These are phyloP conservation scores for Propithecus deckenii DNA, from an alignment of 2,797 vertebrate species.

Conservation along the genomic window DNA sequence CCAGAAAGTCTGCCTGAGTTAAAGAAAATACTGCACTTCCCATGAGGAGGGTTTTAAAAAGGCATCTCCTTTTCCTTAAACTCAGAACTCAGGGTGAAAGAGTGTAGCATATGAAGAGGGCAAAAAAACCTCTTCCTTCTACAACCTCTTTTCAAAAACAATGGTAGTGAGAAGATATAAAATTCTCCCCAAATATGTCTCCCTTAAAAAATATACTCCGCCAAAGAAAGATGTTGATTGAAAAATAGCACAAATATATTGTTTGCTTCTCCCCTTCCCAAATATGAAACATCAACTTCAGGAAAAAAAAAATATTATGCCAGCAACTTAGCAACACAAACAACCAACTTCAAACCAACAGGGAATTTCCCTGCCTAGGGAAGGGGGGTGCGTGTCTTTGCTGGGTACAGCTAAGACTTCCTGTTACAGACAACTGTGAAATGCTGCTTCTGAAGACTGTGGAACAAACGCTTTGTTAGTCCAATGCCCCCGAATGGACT, in stretches of 20 bases:
- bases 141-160: neutral
- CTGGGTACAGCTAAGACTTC: neutral
- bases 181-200: neutral
- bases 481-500: neutral
- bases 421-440: neutral
- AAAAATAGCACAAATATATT: neutral
- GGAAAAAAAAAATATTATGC: neutral
- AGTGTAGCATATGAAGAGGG: neutral
- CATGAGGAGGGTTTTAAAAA: neutral
- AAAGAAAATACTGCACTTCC: neutral
- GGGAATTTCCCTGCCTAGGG: conserved; percentile 45
- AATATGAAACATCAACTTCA: neutral
- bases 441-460: neutral
- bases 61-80: neutral
- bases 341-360: conserved; percentile 35
- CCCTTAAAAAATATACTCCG: neutral
- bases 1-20: neutral
- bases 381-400: neutral
- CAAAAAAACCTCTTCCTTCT: neutral
- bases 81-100: neutral
- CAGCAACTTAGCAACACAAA: conserved; percentile 43
- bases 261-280: neutral
- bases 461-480: neutral
- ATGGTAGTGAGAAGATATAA: neutral
- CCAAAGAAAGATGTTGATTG: neutral